Evolutionary conservation across 1,140 invertebrate genomes (phyloP).

Genomic region (Aphidius gifuensis): DNA sequence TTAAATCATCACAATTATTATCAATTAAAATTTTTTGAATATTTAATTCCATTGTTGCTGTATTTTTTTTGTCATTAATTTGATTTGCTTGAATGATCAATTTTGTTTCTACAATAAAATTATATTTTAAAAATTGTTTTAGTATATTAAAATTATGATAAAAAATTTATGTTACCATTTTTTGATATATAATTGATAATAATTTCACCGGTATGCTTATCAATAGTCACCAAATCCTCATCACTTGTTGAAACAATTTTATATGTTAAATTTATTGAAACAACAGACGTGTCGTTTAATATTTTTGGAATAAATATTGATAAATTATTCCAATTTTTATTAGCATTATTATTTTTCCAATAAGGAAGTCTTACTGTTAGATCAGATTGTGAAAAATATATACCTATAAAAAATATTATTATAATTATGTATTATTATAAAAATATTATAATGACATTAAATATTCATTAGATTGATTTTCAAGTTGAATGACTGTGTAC

Average conservation of each 20-base stretch:
- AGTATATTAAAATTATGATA: background rate
- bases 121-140: too few species aligned
- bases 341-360: slow-evolving; percentile 23
- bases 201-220: background rate
- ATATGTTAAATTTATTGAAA: slow-evolving; percentile 33
- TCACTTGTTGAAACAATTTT: slow-evolving; percentile 32
- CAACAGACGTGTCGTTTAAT: slow-evolving; percentile 38
- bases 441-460: too few species aligned
- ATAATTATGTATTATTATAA: too few species aligned
- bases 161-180: slow-evolving; percentile 26
- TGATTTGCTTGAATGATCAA: too few species aligned
- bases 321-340: slow-evolving; percentile 17
- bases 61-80: too few species aligned
- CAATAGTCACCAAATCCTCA: slow-evolving; percentile 27
- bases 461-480: too few species aligned
- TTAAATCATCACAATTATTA: background rate
- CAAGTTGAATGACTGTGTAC: too few species aligned
- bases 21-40: too few species aligned
- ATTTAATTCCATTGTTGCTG: too few species aligned
- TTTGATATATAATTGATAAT: slow-evolving; percentile 30
- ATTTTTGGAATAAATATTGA: slow-evolving; percentile 41
- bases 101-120: background rate
- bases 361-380: slow-evolving; percentile 42
- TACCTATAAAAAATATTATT: slow-evolving; percentile 30
- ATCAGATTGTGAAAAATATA: slow-evolving; percentile 51